phyloP scores from a whole-genome alignment of 2,888 invertebrate species.

The Thecocarcelia acutangulata region DNA sequence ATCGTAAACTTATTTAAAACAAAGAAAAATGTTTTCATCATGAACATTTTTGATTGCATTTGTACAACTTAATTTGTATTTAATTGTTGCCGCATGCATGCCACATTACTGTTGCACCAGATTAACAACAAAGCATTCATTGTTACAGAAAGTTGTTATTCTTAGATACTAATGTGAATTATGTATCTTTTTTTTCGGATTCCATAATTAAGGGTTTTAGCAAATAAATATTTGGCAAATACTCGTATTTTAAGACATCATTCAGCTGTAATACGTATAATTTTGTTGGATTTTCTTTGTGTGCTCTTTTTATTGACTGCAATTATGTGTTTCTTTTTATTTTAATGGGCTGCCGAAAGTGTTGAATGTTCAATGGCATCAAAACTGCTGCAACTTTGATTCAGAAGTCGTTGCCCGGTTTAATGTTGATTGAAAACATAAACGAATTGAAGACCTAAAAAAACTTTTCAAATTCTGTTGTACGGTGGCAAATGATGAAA shows the following conservation, averaged over 20 bases:
- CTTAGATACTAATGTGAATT: conserved; percentile 9
- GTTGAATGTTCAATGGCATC: conserved; percentile 60
- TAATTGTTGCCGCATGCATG: conserved; percentile 62
- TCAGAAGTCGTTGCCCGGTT: conserved; percentile 37
- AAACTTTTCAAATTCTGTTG: neutral
- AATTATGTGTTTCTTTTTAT: conserved; percentile 42
- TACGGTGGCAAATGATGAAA: neutral
- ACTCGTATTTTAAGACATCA: conserved; percentile 21
- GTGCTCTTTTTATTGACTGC: conserved; percentile 34
- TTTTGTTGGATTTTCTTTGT: conserved; percentile 18
- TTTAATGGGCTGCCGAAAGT: conserved; percentile 59
- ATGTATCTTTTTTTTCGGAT: neutral
- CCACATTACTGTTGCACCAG: conserved; percentile 49
- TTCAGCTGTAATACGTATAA: conserved; percentile 46
- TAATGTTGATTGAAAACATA: conserved; percentile 4
- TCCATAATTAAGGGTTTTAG: conserved; percentile 46
- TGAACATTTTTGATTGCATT: conserved; percentile 27
- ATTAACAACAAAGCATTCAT: conserved; percentile 47
- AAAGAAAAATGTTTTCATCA: conserved; percentile 47
- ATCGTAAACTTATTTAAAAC: conserved; percentile 10
- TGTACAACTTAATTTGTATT: conserved; percentile 55
- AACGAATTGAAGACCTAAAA: conserved; percentile 16
- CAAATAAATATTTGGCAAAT: conserved; percentile 38
- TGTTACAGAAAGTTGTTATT: conserved; percentile 37
- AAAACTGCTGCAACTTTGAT: conserved; percentile 30